Evolutionary conservation across 1,140 invertebrate species (phyloP), one percentile per base, ranked within the genome.

Genomic region (Popillia japonica): DNA sequence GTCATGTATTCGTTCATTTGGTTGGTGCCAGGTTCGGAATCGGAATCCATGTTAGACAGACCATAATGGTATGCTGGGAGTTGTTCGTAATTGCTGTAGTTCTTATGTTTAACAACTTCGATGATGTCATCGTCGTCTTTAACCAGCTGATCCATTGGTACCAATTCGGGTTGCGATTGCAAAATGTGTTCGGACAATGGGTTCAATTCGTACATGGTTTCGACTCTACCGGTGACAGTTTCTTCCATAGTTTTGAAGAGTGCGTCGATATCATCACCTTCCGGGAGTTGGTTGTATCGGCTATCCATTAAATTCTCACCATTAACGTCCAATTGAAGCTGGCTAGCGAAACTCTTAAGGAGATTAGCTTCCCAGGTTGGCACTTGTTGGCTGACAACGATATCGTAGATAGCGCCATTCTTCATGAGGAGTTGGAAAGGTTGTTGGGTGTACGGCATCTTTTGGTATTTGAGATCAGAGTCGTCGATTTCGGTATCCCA

Each of bases 161-260:
- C 87, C 40, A 91, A 85, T 82, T 90, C 86, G 6, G 89, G 89
- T 72, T 88, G 82, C 20, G 76, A 61, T 72, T 86, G 80, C 2
- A 88, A 11, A 81, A 89, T 84, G 78, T 89, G 88, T 20, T 89
- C 83, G 4, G 90, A 86, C 40, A 92, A 85, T 0, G 89, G 90
- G 14, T 88, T 87, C 8, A 94, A 89, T 23, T 92, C 89, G 85
- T 94, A 94, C 0, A 90, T 78, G 9, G 92, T 92, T 83, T 93
- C 91, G 82, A 91, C 92, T 83, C 90, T 89, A 64, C 93, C 93
- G 80, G 89, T 89, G 23, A 94, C 89, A 6, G 92, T 90, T 78
- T 91, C 89, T 86, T 94, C 93, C 90, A 93, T 91, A 41, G 89
- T 90, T 78, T 88, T 91, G 86, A 89, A 94, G 11, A 88, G 85